Conservation (phyloP, 92 coral and sea anemone genomes). For the Anthopleura xanthogrammica region DNA sequence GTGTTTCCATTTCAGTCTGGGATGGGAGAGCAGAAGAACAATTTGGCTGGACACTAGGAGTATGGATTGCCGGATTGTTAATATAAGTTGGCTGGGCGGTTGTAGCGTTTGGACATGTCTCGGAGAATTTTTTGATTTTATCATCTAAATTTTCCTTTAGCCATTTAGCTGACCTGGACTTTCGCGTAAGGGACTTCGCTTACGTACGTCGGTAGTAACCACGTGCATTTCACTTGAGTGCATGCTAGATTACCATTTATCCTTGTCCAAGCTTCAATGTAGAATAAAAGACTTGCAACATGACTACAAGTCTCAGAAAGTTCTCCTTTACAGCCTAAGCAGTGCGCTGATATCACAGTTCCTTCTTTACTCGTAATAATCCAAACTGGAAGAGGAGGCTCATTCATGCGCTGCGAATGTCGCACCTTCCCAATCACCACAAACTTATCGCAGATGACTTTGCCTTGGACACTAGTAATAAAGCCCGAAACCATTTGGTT, state of each 20-base stretch:
- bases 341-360: slow-evolving; percentile 41
- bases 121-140: neutral
- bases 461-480: slow-evolving; percentile 38
- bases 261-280: slow-evolving; percentile 41
- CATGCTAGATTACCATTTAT: slow-evolving; percentile 44
- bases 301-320: slow-evolving; percentile 30
- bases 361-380: slow-evolving; percentile 44
- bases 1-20: slow-evolving; percentile 31
- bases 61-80: neutral
- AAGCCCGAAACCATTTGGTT: slow-evolving; percentile 62
- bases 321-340: slow-evolving; percentile 48
- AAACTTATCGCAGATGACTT: slow-evolving; percentile 37
- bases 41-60: slow-evolving; percentile 20
- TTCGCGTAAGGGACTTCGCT: slow-evolving; percentile 41
- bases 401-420: slow-evolving; percentile 61
- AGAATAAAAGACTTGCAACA: slow-evolving; percentile 42
- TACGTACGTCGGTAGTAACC: slow-evolving; percentile 47
- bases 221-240: slow-evolving; percentile 56
- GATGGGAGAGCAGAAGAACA: slow-evolving; percentile 31
- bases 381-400: slow-evolving; percentile 45
- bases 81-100: neutral
- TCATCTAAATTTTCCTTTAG: slow-evolving; percentile 42
- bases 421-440: slow-evolving; percentile 47
- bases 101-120: neutral
- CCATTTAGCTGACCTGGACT: slow-evolving; percentile 48